These are phyloP conservation scores for Artibeus lituratus DNA, from an alignment of 2,797 vertebrate genomes.

Conservation along the genomic window DNA sequence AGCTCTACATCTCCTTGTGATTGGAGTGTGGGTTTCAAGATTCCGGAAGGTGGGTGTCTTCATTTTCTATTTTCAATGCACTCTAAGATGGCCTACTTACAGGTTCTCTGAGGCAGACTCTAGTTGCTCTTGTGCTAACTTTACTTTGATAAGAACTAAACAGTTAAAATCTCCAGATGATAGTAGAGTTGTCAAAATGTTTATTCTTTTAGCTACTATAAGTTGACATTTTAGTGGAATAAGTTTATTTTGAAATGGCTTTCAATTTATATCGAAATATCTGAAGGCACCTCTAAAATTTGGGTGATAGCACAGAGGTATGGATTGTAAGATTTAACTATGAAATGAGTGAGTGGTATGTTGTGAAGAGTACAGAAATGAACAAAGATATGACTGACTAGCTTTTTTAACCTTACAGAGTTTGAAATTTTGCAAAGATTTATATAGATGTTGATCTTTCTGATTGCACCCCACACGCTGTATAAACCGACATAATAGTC, in stretches of 20 bases:
- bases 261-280: constrained; percentile 63
- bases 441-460: constrained; percentile 48
- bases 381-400: constrained; percentile 2
- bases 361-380: constrained; percentile 32
- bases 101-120: constrained; percentile 75
- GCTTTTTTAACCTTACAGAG: constrained; percentile 50
- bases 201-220: constrained; percentile 44
- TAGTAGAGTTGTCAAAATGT: constrained; percentile 62
- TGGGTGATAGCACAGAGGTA: constrained; percentile 55
- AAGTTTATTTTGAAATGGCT: constrained; percentile 60
- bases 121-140: constrained; percentile 57
- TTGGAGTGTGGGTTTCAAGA: constrained; percentile 80
- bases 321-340: constrained; percentile 37
- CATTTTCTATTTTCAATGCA: constrained; percentile 77
- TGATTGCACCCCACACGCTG: constrained; percentile 23
- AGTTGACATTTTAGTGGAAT: constrained; percentile 45
- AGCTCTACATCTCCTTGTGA: constrained; percentile 80
- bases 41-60: constrained; percentile 79
- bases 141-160: constrained; percentile 66
- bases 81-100: constrained; percentile 77
- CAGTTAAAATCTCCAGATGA: constrained; percentile 48
- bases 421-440: constrained; percentile 22
- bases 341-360: constrained; percentile 24
- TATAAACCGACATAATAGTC: constrained; percentile 52
- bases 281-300: constrained; percentile 75